Evolutionary conservation across 2,888 invertebrate species (phyloP).

Genomic region (Bombylius major): DNA sequence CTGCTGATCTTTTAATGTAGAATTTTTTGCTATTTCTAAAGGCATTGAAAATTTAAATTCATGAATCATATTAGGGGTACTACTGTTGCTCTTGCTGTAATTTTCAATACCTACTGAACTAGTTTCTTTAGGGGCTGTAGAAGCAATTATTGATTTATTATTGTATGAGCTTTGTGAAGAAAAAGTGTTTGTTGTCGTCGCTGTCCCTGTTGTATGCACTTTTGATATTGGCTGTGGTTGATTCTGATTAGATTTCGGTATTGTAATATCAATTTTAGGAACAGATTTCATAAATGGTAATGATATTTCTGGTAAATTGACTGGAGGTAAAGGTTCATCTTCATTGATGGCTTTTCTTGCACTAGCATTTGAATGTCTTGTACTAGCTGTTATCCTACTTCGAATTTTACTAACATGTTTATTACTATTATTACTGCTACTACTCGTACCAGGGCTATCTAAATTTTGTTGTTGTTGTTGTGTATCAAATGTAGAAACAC

Average conservation of each 20-base stretch:
- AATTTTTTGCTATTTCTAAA: neutral
- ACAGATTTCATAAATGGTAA: constrained; percentile 31
- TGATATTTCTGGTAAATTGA: constrained; percentile 41
- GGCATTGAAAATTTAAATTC: constrained; percentile 40
- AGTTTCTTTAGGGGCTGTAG: no score
- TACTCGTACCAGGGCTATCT: neutral
- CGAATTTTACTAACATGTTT: constrained; percentile 19
- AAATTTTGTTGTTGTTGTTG: no score
- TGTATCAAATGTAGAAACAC: no score
- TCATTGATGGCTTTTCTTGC: constrained; percentile 22
- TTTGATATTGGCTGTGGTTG: neutral
- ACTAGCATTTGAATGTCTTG: constrained; percentile 5
- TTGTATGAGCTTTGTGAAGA: no score
- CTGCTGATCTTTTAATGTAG: constrained; percentile 18
- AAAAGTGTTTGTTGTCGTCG: neutral
- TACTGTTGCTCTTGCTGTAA: neutral
- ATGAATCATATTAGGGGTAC: neutral
- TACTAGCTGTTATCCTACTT: constrained; percentile 15
- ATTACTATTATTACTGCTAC: constrained; percentile 7
- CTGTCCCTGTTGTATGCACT: neutral
- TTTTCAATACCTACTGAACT: no score
- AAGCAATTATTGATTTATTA: no score
- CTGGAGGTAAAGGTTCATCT: constrained; percentile 34
- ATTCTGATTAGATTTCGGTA: neutral
- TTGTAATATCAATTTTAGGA: constrained; percentile 30